Evolutionary conservation across 2,888 invertebrate genomes (phyloP), one percentile per base, ranked within the genome.

Genomic region (Megastigmus dorsalis): DNA sequence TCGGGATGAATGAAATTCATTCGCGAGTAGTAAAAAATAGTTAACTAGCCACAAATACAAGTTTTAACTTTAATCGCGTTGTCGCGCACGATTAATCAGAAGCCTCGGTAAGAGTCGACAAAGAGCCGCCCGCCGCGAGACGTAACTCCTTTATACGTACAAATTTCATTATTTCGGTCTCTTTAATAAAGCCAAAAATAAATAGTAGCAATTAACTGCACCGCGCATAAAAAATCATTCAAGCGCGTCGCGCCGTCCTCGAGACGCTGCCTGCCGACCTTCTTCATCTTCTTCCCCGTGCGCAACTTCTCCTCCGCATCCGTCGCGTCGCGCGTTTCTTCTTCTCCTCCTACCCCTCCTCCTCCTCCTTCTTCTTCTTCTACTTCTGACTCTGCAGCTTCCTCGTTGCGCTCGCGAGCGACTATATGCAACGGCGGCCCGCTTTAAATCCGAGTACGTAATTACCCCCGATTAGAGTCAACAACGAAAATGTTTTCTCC

Each of bases 401-500:
- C n/a, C n/a, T n/a, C n/a, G n/a, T n/a, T n/a, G n/a, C n/a, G n/a
- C n/a, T n/a, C n/a, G n/a, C n/a, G n/a, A n/a, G n/a, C 23, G 26
- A 3, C 15, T 57, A 38, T 18, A 50, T 52, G 15, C 28, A 28
- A 30, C 28, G 23, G 15, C 45, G 15, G 2, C 43, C 28, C 45
- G 15, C 30, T n/a, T 48, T 26, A 10, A 54, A 43, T 20, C 13
- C 43, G 38, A 26, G 38, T 38, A 38, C 38, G 59, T 72, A 66
- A 72, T 72, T 72, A 66, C 62, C 73, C 55, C 43, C 68, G 74
- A 74, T 74, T 74, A 74, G 62, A 63, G 59, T 52, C 60, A 33
- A 33, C 60, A 20, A 36, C 48, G 38, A 41, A 60, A 60, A 62
- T 52, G 26, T 45, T 57, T 36, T 36, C n/a, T n/a, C 38, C 43